Evolutionary conservation across 2,888 invertebrate genomes (phyloP).

Genomic region (Acanthosoma haemorrhoidale): DNA sequence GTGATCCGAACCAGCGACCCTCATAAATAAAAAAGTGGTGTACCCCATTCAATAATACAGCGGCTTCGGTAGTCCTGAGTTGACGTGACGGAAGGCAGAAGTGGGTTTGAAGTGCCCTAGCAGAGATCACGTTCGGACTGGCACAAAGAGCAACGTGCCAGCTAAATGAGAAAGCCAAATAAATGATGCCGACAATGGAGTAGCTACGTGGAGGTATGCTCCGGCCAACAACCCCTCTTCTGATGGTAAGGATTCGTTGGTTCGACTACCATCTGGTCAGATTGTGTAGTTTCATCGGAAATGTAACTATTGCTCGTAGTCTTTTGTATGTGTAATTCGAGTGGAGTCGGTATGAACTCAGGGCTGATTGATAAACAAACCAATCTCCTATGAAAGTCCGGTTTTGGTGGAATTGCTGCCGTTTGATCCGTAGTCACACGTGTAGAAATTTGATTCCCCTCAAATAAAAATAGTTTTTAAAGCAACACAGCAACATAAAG

Average conservation of each 20-base stretch:
- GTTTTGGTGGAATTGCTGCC: no score
- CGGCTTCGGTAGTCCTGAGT: no score
- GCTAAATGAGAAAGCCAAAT: constrained; percentile 12
- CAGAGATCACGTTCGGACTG: constrained; percentile 1
- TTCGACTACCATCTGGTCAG: not conserved
- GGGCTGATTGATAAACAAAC: no score
- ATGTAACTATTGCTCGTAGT: no score
- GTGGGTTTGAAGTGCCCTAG: not conserved
- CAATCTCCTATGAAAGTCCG: no score
- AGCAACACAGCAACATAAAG: no score
- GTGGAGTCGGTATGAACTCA: no score
- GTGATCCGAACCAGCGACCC: not conserved
- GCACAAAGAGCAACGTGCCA: constrained; percentile 8
- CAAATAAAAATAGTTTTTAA: no score
- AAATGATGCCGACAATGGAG: constrained; percentile 10
- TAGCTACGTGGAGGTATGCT: not conserved
- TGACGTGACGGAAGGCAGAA: constrained; percentile 2
- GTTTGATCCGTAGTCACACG: no score
- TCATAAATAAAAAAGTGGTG: not conserved
- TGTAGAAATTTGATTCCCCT: no score
- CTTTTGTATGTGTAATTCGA: no score
- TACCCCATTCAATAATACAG: not conserved
- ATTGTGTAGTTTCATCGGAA: not conserved
- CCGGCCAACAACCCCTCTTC: not conserved
- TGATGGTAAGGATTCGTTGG: no score